phyloP scores from a whole-genome alignment of 2,113 vertebrate species.

The Phrynosoma blainvillii region DNA sequence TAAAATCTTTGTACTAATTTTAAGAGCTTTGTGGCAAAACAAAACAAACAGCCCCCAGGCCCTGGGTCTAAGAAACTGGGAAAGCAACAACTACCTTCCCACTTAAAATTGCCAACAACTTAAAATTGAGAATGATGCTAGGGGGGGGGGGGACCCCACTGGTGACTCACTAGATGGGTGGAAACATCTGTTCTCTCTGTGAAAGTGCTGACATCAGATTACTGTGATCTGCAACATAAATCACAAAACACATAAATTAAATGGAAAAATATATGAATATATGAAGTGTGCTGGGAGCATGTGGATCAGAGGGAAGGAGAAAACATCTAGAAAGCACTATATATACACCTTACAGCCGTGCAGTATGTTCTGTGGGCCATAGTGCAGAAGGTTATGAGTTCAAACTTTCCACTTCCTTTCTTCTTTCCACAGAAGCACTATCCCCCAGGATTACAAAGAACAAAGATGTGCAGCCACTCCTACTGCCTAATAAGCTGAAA shows the following conservation, averaged over 20 bases:
- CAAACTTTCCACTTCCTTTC: slow-evolving; percentile 7
- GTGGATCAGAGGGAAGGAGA: neutral
- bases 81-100: neutral
- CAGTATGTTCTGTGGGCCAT: neutral
- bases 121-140: neutral
- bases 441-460: neutral
- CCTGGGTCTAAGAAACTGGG: neutral
- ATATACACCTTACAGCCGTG: neutral
- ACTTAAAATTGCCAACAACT: neutral
- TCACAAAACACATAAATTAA: neutral
- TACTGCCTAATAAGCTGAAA: neutral
- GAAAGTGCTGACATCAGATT: neutral
- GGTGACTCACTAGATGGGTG: neutral
- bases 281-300: neutral
- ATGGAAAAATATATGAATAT: neutral
- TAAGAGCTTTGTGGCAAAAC: neutral
- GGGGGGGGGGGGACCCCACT: rapidly evolving
- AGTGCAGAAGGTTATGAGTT: slow-evolving; percentile 11
- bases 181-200: slow-evolving; percentile 13
- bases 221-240: neutral
- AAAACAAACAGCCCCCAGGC: neutral
- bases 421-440: neutral
- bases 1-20: neutral
- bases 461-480: neutral
- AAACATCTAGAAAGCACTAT: neutral